A percentile compares a stretch with the other conserved stretches of the same genome.
These are phyloP conservation scores for Gnathonemus longibarbis DNA, from an alignment of 2,113 vertebrate genomes.

Conservation along the genomic window DNA sequence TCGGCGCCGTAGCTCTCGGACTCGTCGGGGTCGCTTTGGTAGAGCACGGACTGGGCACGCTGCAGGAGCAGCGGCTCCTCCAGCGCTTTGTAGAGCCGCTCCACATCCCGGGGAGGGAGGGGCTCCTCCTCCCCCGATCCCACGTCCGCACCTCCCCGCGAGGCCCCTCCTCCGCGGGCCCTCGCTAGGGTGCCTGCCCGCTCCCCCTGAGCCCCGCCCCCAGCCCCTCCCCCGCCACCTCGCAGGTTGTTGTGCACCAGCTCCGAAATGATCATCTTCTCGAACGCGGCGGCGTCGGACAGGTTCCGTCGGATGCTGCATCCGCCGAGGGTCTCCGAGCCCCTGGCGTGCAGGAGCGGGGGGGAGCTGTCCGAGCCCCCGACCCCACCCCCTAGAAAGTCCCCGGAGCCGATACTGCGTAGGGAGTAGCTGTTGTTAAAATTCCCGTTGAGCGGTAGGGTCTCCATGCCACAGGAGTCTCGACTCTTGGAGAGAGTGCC, in stretches of 20 bases:
- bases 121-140: constrained; percentile 47
- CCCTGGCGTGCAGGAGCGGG: constrained; percentile 56
- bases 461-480: constrained; percentile 83
- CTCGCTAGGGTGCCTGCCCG: constrained; percentile 35
- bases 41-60: constrained; percentile 83
- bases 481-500: constrained; percentile 73
- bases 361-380: constrained; percentile 49
- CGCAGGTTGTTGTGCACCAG: constrained; percentile 83
- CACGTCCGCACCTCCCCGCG: not conserved
- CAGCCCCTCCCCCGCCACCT: constrained; percentile 40
- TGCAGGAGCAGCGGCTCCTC: constrained; percentile 86
- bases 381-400: constrained; percentile 61
- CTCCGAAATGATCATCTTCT: constrained; percentile 95
- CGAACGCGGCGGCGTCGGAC: constrained; percentile 79
- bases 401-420: constrained; percentile 71
- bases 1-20: constrained; percentile 79
- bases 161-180: constrained; percentile 36
- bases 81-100: constrained; percentile 86
- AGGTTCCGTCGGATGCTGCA: constrained; percentile 68
- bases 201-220: constrained; percentile 31
- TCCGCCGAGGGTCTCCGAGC: constrained; percentile 58
- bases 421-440: constrained; percentile 95
- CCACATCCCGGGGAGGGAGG: constrained; percentile 69
- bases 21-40: constrained; percentile 87
- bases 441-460: constrained; percentile 84